These are phyloP conservation scores for Ascidia mentula DNA, from an alignment of 23 tunicate species.

Conservation along the genomic window DNA sequence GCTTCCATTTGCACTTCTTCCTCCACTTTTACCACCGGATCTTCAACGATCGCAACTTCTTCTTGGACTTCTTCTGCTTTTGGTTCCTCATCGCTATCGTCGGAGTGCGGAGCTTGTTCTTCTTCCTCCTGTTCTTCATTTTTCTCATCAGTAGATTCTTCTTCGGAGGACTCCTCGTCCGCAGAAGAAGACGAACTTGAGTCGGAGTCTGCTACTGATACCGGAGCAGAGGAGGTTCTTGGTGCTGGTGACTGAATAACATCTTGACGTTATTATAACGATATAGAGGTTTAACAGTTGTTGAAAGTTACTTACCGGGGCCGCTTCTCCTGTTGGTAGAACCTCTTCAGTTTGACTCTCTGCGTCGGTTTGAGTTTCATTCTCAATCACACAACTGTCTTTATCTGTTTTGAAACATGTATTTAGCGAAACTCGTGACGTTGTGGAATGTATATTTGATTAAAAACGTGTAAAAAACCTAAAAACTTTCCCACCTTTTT, in stretches of 20 bases:
- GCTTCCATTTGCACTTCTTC: constrained; percentile 14
- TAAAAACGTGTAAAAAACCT: background rate
- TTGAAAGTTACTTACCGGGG: background rate
- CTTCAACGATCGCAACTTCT: background rate
- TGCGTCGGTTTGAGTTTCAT: constrained; percentile 13
- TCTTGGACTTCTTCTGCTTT: background rate
- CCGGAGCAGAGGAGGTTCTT: background rate
- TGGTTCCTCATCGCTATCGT: background rate
- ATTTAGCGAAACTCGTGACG: background rate
- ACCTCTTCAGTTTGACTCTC: constrained; percentile 6
- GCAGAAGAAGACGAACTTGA: background rate
- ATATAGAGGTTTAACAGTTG: background rate
- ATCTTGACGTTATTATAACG: too few relatives aligned
- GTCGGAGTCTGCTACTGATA: background rate
- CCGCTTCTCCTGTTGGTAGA: background rate
- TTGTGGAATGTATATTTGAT: background rate
- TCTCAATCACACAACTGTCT: constrained; percentile 8
- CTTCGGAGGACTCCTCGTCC: background rate
- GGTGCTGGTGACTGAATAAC: background rate
- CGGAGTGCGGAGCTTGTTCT: background rate
- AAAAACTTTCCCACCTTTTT: background rate
- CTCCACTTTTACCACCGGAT: background rate
- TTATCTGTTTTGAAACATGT: background rate
- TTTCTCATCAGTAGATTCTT: background rate
- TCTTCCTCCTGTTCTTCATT: background rate